Conservation (phyloP, 2,888 invertebrate genomes). For the Frankliniella fusca region DNA sequence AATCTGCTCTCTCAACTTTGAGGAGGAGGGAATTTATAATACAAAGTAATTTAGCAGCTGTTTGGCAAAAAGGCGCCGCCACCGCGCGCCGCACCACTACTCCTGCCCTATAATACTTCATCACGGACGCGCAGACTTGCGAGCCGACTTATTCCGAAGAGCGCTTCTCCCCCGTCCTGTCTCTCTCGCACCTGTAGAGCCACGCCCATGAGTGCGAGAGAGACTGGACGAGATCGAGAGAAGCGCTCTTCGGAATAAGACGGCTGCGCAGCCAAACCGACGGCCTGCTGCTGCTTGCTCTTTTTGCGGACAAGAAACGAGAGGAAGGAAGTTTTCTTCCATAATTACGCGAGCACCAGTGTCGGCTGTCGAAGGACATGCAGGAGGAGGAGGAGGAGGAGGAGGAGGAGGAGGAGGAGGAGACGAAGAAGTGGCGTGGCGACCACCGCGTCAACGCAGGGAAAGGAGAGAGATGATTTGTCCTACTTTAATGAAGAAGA, state of each 20-base stretch:
- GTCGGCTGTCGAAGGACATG: too few relatives aligned
- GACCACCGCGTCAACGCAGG: background rate
- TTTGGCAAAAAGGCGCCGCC: background rate
- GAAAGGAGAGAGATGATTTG: background rate
- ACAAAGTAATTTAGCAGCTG: slow-evolving; percentile 8
- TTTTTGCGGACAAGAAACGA: background rate
- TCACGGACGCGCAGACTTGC: too few relatives aligned
- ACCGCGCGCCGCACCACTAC: too few relatives aligned
- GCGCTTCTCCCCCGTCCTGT: too few relatives aligned
- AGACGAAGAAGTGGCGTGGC: background rate
- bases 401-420: too few relatives aligned
- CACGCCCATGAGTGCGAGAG: too few relatives aligned
- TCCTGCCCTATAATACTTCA: too few relatives aligned
- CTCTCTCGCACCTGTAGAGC: too few relatives aligned
- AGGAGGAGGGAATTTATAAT: slow-evolving; percentile 20
- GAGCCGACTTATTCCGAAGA: too few relatives aligned
- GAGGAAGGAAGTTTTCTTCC: background rate
- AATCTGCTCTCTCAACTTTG: background rate
- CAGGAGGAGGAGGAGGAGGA: too few relatives aligned
- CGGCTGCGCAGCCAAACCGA: background rate
- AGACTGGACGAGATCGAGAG: too few relatives aligned
- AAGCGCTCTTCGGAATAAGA: too few relatives aligned
- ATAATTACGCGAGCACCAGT: background rate
- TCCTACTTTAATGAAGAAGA: slow-evolving; percentile 12
- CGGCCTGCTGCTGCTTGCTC: background rate